phyloP scores from a whole-genome alignment of 2,113 vertebrate genomes.

The Thryonomys swinderianus region DNA sequence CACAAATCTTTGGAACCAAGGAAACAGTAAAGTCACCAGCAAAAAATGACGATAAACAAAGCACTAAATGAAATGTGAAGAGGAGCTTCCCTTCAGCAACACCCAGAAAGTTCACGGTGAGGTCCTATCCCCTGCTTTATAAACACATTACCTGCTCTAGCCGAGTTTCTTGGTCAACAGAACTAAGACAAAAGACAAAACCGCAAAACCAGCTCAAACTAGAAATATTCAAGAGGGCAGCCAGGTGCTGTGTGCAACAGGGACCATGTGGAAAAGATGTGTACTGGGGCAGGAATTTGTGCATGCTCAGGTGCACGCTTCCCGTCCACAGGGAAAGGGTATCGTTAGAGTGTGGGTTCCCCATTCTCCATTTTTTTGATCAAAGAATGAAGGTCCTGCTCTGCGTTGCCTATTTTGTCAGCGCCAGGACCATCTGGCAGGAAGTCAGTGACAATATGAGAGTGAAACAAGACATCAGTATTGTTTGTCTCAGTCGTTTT shows the following conservation, averaged over 20 bases:
- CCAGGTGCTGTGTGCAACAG: too few species aligned
- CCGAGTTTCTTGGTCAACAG: background rate
- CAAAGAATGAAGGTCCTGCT: background rate
- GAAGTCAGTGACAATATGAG: background rate
- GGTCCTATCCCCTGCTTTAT: fast-evolving
- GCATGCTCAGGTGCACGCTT: background rate
- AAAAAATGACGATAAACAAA: background rate
- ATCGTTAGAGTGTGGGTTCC: background rate
- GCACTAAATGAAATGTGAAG: background rate
- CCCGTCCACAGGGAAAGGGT: fast-evolving
- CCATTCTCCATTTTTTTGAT: background rate
- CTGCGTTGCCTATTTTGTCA: background rate
- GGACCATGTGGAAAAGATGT: background rate
- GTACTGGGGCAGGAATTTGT: background rate
- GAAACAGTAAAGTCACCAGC: background rate
- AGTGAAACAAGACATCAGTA: too few species aligned
- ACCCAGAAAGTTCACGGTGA: background rate
- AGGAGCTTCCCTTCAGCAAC: background rate
- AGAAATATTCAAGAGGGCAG: background rate
- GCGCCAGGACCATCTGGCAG: background rate
- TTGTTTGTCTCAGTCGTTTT: background rate
- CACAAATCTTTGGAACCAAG: background rate
- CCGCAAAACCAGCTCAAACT: background rate
- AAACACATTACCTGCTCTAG: fast-evolving
- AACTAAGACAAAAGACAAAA: background rate